Evolutionary conservation across 2,113 vertebrate genomes (phyloP), one percentile per base, ranked within the genome.

Genomic region (Plestiodon gilberti): DNA sequence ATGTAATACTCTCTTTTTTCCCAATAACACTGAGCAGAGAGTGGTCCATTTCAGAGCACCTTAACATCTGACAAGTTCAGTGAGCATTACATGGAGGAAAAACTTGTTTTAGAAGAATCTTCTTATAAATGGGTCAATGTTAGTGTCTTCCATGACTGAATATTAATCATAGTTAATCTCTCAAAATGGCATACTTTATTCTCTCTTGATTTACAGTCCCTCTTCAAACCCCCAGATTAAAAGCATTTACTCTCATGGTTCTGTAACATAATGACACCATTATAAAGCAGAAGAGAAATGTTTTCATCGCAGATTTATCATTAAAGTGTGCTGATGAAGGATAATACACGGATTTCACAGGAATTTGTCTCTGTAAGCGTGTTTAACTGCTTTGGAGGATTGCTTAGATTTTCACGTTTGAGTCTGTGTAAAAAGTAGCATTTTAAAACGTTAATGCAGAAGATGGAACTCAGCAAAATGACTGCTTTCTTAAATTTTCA

Each of bases 121-220:
- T 78, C 2, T 82, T 82, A 67, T 83, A 87, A 79, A 84, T 91
- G 18, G 87, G 43, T n/a, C 77, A 88, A 78, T 33, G 87, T 74
- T 62, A 85, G 17, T 83, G 48, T 84, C 71, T 93, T 91, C 57
- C 23, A 59, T 59, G 52, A 83, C 8, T 78, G 84, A 5, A 1
- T 91, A 89, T 93, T 94, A 93, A 93, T 94, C 59, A 33, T 83
- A 85, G 28, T 70, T 90, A 93, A 93, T 87, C 64, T 52, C 82
- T 91, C 83, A 90, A 92, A 90, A 88, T 73, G 88, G 30, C 84
- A 78, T 71, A 85, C 55, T 89, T 91, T 88, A 35, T 85, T 92
- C 28, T 93, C 6, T 86, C 57, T 3, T 85, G 55, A 89, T 90
- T 89, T 85, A 79, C 14, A 62, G 1, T 43, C 62, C 94, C 70